Evolutionary conservation across 1,140 invertebrate genomes (phyloP).

Genomic region (Lordiphosa mommai): DNA sequence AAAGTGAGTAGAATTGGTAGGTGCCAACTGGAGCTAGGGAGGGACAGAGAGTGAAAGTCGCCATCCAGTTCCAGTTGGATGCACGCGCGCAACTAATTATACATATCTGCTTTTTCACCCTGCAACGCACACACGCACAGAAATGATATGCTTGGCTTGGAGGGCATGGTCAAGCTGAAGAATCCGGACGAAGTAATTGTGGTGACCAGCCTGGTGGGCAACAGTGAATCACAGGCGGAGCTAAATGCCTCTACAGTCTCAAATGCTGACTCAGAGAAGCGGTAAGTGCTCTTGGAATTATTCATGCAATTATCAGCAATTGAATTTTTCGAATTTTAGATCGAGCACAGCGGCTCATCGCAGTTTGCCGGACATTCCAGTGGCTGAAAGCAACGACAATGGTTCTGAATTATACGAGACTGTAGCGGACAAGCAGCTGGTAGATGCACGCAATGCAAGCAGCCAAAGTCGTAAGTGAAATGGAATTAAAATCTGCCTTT

Average conservation of each 20-base stretch:
- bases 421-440: conserved; percentile 82
- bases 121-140: conserved; percentile 50
- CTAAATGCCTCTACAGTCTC: conserved; percentile 71
- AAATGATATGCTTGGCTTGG: conserved; percentile 81
- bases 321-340: conserved; percentile 25
- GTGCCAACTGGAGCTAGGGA: not conserved
- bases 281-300: conserved; percentile 24
- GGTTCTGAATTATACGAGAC: conserved; percentile 85
- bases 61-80: conserved; percentile 53
- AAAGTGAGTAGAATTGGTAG: conserved; percentile 66
- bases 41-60: conserved; percentile 43
- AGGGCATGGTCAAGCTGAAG: conserved; percentile 82
- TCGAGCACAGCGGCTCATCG: conserved; percentile 81
- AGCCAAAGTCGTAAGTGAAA: conserved; percentile 67
- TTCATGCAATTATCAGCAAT: not conserved
- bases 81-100: conserved; percentile 38
- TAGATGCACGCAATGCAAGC: conserved; percentile 59
- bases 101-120: conserved; percentile 2
- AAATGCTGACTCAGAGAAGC: conserved; percentile 72
- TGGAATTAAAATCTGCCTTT: not conserved
- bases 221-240: conserved; percentile 70
- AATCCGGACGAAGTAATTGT: conserved; percentile 82
- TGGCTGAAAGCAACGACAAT: conserved; percentile 81
- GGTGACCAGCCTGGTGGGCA: conserved; percentile 62
- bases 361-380: conserved; percentile 85